Percentiles rank a stretch among this genome's conserved stretches.
phyloP scores from a whole-genome alignment of 1,140 invertebrate species.

The Brachionus paranguensis region DNA sequence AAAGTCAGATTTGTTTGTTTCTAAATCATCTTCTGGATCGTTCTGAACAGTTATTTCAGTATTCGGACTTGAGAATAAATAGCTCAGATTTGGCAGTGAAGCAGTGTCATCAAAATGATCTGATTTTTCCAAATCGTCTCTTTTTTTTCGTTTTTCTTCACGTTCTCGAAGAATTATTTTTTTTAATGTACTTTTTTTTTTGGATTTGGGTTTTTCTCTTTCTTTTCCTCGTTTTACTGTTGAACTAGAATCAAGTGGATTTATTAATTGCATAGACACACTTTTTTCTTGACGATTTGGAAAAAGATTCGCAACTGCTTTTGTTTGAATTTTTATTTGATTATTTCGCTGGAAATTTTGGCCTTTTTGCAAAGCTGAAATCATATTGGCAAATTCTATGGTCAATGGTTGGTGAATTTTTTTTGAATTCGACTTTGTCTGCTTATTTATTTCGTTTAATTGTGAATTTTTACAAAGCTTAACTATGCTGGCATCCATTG shows the following conservation, averaged over 20 bases:
- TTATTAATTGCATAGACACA: not conserved
- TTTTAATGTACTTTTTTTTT: conserved; percentile 55
- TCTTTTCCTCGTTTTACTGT: conserved; percentile 52
- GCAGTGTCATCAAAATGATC: not conserved
- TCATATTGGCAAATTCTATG: conserved; percentile 29
- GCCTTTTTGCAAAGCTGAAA: conserved; percentile 9
- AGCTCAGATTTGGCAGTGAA: not conserved
- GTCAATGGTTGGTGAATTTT: conserved; percentile 1
- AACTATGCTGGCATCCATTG: not conserved
- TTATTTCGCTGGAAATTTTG: not conserved
- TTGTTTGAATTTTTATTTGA: not conserved
- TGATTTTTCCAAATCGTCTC: not conserved
- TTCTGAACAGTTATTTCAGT: too few relatives aligned
- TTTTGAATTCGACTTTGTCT: not conserved
- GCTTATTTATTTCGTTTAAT: not conserved
- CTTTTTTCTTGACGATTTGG: not conserved
- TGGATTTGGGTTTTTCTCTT: conserved; percentile 51
- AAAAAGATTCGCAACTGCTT: not conserved
- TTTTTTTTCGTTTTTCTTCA: conserved; percentile 50
- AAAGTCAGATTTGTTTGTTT: not conserved
- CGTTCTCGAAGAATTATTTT: conserved; percentile 54
- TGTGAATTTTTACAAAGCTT: not conserved
- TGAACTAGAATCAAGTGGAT: conserved; percentile 21
- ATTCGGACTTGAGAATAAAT: not conserved
- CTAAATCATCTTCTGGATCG: not conserved